These are phyloP conservation scores for Dolichomitus sp. DNA, from an alignment of 2,888 invertebrate genomes.

Conservation along the genomic window DNA sequence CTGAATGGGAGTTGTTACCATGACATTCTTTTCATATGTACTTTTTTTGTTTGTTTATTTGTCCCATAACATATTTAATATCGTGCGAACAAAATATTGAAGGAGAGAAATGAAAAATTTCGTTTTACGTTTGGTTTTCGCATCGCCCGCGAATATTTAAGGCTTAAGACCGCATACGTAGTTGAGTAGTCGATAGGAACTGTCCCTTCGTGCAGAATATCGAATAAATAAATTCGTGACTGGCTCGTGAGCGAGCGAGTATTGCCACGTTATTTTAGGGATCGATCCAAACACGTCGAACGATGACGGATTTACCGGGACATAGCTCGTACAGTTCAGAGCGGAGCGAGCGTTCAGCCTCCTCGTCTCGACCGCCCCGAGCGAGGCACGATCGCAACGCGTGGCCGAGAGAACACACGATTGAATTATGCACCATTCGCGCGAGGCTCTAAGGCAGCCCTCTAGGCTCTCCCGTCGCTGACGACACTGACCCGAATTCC, in stretches of 20 bases:
- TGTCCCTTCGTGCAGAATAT: slow-evolving; percentile 15
- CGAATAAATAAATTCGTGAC: slow-evolving; percentile 34
- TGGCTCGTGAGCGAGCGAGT: not conserved
- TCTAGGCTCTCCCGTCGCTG: slow-evolving; percentile 20
- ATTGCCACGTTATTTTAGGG: slow-evolving; percentile 35
- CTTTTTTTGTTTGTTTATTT: too few relatives aligned
- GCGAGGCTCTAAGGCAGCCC: slow-evolving; percentile 15
- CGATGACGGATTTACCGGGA: slow-evolving; percentile 35
- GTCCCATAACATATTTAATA: too few relatives aligned
- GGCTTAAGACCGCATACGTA: not conserved
- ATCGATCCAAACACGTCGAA: slow-evolving; percentile 34
- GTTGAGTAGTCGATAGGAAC: slow-evolving; percentile 14
- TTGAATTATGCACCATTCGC: slow-evolving; percentile 49
- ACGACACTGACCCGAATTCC: slow-evolving; percentile 57
- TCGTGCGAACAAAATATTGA: not conserved
- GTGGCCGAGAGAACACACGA: slow-evolving; percentile 30
- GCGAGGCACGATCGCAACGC: slow-evolving; percentile 39
- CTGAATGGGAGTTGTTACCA: too few relatives aligned
- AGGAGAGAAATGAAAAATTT: not conserved
- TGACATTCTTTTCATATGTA: too few relatives aligned
- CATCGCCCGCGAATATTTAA: not conserved
- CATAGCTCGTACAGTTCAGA: not conserved
- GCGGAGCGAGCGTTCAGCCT: slow-evolving; percentile 4
- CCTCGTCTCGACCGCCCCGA: slow-evolving; percentile 29
- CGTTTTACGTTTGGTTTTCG: not conserved